phyloP scores from a whole-genome alignment of 1,140 invertebrate species.

The Drosophila virilis region DNA sequence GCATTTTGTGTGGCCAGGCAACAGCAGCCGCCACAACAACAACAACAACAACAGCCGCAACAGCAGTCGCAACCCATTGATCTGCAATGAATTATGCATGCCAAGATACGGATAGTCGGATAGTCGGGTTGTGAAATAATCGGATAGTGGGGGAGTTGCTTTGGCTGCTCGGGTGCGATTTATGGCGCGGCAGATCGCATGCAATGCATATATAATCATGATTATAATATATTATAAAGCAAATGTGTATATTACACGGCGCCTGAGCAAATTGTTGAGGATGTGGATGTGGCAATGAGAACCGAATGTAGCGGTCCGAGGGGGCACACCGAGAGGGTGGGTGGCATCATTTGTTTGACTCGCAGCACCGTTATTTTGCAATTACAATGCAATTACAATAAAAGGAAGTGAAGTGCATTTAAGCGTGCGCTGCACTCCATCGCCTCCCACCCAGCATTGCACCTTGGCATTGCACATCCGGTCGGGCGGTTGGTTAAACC shows the following conservation, averaged over 20 bases:
- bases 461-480: constrained; percentile 39
- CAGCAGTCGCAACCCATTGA: constrained; percentile 56
- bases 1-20: constrained; percentile 70
- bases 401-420: constrained; percentile 79
- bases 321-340: background rate
- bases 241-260: constrained; percentile 79
- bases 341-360: constrained; percentile 21
- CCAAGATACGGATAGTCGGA: constrained; percentile 56
- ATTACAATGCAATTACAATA: constrained; percentile 79
- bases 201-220: constrained; percentile 77
- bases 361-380: constrained; percentile 70
- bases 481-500: constrained; percentile 43
- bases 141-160: constrained; percentile 44
- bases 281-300: background rate
- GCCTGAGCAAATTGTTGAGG: constrained; percentile 41
- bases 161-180: constrained; percentile 68
- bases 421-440: constrained; percentile 54
- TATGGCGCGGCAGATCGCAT: constrained; percentile 78
- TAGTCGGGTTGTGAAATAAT: constrained; percentile 35
- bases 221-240: constrained; percentile 77
- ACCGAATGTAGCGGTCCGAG: background rate
- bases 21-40: background rate
- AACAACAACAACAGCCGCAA: constrained; percentile 15
- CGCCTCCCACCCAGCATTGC: constrained; percentile 1
- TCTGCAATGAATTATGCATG: constrained; percentile 81